Percentiles rank a stretch among this genome's conserved stretches.
Conservation (phyloP, 2,797 vertebrate genomes). For the Carduelis carduelis region DNA sequence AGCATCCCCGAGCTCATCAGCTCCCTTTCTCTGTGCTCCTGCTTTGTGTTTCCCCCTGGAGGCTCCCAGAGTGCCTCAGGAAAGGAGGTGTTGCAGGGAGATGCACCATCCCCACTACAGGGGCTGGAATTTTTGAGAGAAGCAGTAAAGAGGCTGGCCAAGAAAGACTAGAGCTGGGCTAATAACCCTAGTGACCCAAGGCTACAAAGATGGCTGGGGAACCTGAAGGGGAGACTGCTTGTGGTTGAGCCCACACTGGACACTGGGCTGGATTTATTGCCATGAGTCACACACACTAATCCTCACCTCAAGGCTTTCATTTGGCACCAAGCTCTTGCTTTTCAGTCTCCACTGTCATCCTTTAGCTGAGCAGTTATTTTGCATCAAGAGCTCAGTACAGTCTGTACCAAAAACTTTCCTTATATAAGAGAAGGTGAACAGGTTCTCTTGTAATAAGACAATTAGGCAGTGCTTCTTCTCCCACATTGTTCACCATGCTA, state of each 20-base stretch:
- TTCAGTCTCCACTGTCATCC: not conserved
- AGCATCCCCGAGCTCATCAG: fast-evolving
- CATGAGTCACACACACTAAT: not conserved
- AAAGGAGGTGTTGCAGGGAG: not conserved
- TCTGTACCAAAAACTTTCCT: not conserved
- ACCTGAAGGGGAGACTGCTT: not conserved
- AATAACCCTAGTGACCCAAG: not conserved
- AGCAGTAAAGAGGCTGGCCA: not conserved
- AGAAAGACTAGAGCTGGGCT: not conserved
- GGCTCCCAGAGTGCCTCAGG: not conserved
- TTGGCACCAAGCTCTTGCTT: not conserved
- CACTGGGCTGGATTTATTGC: not conserved
- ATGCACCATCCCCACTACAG: not conserved
- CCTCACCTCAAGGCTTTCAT: not conserved
- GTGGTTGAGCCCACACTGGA: not conserved
- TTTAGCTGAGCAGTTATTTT: not conserved
- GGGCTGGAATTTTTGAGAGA: not conserved
- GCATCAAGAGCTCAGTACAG: not conserved
- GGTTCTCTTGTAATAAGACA: not conserved
- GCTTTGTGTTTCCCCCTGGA: not conserved
- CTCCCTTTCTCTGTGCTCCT: not conserved
- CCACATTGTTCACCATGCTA: not conserved
- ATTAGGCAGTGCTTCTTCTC: not conserved
- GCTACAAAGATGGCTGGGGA: not conserved
- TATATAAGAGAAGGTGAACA: not conserved